Conservation (phyloP, 2,888 invertebrate species). For the Seladonia tumulorum region DNA sequence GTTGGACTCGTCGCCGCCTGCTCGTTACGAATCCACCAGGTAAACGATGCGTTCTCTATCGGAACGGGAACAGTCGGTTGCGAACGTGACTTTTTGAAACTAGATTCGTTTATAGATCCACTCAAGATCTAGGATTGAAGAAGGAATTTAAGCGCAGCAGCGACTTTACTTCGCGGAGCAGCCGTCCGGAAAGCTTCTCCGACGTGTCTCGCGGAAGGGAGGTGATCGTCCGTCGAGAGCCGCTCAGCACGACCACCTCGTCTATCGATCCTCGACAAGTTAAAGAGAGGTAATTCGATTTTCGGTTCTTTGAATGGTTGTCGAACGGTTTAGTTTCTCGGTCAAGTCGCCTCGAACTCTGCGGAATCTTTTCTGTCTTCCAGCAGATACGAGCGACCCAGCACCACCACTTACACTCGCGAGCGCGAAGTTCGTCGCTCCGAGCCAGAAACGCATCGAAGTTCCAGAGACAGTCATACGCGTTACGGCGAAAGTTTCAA, state of each 20-base stretch:
- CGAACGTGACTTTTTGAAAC: neutral
- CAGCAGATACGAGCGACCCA: slow-evolving; percentile 80
- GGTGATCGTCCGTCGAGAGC: slow-evolving; percentile 81
- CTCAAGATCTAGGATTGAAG: slow-evolving; percentile 80
- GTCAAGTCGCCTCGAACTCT: neutral
- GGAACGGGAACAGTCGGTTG: neutral
- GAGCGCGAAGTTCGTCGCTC: slow-evolving; percentile 82
- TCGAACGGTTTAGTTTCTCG: neutral
- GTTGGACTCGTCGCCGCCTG: slow-evolving; percentile 77
- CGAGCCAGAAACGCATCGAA: slow-evolving; percentile 81
- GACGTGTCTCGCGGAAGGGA: slow-evolving; percentile 81
- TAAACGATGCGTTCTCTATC: slow-evolving; percentile 18
- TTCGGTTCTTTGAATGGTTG: neutral
- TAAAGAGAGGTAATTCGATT: slow-evolving; percentile 79
- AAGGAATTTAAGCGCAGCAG: slow-evolving; percentile 81
- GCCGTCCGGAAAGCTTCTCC: slow-evolving; percentile 80
- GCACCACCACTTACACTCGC: slow-evolving; percentile 76
- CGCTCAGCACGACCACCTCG: slow-evolving; percentile 76
- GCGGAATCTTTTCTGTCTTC: neutral
- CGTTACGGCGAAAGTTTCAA: slow-evolving; percentile 82
- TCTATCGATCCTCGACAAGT: slow-evolving; percentile 82
- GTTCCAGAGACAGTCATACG: slow-evolving; percentile 80
- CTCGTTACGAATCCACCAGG: slow-evolving; percentile 81
- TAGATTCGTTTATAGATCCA: slow-evolving; percentile 70
- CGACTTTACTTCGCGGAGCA: slow-evolving; percentile 80